Evolutionary conservation across 2,797 vertebrate genomes (phyloP), one percentile per base, ranked within the genome.

Genomic region (Mycteria americana): DNA sequence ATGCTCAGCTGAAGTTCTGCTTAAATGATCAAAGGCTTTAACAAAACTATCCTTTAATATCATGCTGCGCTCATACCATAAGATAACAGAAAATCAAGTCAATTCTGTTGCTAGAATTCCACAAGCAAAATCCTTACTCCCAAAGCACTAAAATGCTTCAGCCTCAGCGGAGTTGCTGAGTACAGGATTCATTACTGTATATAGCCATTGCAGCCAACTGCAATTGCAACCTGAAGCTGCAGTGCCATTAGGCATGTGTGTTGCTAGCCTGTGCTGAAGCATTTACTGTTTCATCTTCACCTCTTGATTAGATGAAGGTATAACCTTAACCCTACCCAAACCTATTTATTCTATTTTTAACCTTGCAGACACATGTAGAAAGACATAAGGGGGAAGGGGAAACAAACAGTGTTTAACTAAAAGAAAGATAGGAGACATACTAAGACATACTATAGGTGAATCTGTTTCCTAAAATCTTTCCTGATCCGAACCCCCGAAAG

Each of bases 311-410:
- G 70, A 69, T 37, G 46, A 70, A 76, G 25, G 39, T 74, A 28
- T 19, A 73, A 76, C 51, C 79, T 67, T 85, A 76, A 89, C 43
- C 21, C 68, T 89, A 65, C 39, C 70, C 74, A 53, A 82, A 81
- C 51, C 59, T 35, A 53, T 75, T 93, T 86, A 54, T 54, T 75
- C 83, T 90, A 23, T 90, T 90, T 94, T 94, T 93, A 94, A 91
- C 54, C 51, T 67, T 73, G 59, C 30, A 82, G 73, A 54, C 8
- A 1, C 48, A 35, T 10, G 2, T 24, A 84, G 6, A 86, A 70
- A 75, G 60, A 51, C 1, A 0, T 46, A 82, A 56, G 19, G 22
- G 6, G 9, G 21, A 19, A 28, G 18, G 37, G 13, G 12, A 60
- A 75, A 35, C 24, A 45, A 56, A 24, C 12, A 31, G 64, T 19